Percentiles rank a stretch among this genome's conserved stretches.
Conservation (phyloP, 2,888 invertebrate genomes). For the Calameuta filiformis region DNA sequence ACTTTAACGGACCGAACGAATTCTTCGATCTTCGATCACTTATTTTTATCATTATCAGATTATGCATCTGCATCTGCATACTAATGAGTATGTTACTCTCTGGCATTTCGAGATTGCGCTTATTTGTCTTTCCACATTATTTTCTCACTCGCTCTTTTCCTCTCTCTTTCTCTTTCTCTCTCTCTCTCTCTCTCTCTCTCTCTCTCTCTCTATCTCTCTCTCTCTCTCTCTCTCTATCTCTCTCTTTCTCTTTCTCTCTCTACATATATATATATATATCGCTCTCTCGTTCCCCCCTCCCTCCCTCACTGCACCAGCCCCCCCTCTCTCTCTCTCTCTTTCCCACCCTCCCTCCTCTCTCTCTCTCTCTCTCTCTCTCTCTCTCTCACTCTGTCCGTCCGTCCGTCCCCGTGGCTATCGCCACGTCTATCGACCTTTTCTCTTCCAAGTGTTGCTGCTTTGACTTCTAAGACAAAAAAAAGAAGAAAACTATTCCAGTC, state of each 20-base stretch:
- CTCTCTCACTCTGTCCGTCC: slow-evolving; percentile 14
- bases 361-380: slow-evolving; percentile 21
- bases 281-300: slow-evolving; percentile 14
- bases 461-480: no score
- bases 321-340: slow-evolving; percentile 11
- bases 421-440: slow-evolving; percentile 28
- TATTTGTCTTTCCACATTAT: no score
- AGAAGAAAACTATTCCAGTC: no score
- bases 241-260: no score
- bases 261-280: no score
- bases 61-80: not conserved
- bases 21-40: slow-evolving; percentile 54
- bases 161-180: slow-evolving; percentile 14
- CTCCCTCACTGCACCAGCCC: not conserved
- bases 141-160: not conserved
- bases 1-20: slow-evolving; percentile 47
- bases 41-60: slow-evolving; percentile 22
- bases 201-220: slow-evolving; percentile 14
- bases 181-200: slow-evolving; percentile 16
- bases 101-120: no score
- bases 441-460: no score
- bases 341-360: slow-evolving; percentile 4
- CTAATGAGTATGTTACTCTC: not conserved
- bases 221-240: not conserved
- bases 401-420: not conserved